Evolutionary conservation across 2,113 vertebrate species (phyloP), one percentile per base, ranked within the genome.

Genomic region (Drymodes brunneopygia): DNA sequence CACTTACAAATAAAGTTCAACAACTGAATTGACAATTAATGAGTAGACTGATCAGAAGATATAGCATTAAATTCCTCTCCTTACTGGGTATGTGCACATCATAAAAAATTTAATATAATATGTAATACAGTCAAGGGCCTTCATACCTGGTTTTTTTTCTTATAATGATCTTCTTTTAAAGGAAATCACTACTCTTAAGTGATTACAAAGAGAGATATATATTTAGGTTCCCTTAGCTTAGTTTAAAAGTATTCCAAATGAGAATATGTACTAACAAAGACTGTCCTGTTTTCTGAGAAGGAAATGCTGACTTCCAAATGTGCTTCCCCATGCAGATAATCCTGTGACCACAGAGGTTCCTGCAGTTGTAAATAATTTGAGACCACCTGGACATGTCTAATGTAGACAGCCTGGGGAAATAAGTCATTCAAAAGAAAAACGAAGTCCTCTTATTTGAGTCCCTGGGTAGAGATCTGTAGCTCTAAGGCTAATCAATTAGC

Each of bases 291-390:
- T 96, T 88, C 93, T 79, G 83, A 88, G 86, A 91, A 95, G 82
- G 67, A 90, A 95, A 88, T 65, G 64, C 58, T 60, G 67, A 58
- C 79, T 93, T 90, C 78, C 24, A 88, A 88, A 83, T 94, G 65
- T 92, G 88, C 56, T 90, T 96, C 77, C 77, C 72, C 80, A 84
- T 90, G 80, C 69, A 97, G 93, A 94, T 95, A 96, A 97, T 96
- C 80, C 80, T 78, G 65, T 94, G 75, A 90, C 92, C 86, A 87
- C 88, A 92, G 85, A 93, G 82, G 44, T 90, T 94, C 69, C 88
- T 93, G 88, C 72, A 88, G 90, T 93, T 96, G 88, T 90, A 96
- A 95, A 96, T 93, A 93, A 96, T 86, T 88, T 93, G 88, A 81
- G 92, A 94, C 94, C 96, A 96, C 95, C 91, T 96, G 93, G 92